phyloP scores from a whole-genome alignment of 2,888 invertebrate species.

The Cephus pulcher region DNA sequence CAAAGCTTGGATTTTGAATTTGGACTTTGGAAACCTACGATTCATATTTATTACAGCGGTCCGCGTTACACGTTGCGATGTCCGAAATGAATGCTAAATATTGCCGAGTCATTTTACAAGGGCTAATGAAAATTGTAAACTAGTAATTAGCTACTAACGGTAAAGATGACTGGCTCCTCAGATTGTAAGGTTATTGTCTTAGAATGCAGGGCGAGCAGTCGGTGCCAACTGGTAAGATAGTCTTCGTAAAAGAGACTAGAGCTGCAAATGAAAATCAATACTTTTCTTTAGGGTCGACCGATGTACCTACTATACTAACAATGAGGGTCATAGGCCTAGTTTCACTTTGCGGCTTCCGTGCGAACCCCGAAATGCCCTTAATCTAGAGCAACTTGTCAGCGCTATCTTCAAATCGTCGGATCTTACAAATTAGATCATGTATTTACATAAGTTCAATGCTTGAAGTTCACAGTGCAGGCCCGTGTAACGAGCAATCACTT shows the following conservation, averaged over 20 bases:
- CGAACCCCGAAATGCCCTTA: constrained; percentile 29
- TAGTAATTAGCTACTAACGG: background rate
- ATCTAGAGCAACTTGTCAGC: constrained; percentile 47
- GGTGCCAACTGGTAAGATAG: constrained; percentile 40
- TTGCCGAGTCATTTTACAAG: background rate
- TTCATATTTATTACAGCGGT: background rate
- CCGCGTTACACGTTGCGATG: background rate
- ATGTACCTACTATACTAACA: constrained; percentile 43
- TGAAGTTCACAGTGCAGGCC: background rate
- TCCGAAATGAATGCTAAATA: background rate
- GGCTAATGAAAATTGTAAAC: background rate
- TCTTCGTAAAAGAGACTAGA: constrained; percentile 12
- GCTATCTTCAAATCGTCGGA: constrained; percentile 31
- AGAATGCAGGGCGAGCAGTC: constrained; percentile 41
- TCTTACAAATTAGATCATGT: background rate
- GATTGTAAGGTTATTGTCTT: constrained; percentile 36
- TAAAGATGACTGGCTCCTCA: background rate
- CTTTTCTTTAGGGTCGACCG: constrained; percentile 49
- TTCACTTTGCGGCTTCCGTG: constrained; percentile 27
- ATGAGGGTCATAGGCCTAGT: constrained; percentile 44
- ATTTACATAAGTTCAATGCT: background rate
- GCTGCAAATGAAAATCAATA: constrained; percentile 56
- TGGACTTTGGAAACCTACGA: background rate
- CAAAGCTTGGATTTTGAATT: background rate
- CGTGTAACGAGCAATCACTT: background rate